Base-by-base conservation (phyloP, 1,140 invertebrate genomes). In the Pollicipes pollicipes region DNA sequence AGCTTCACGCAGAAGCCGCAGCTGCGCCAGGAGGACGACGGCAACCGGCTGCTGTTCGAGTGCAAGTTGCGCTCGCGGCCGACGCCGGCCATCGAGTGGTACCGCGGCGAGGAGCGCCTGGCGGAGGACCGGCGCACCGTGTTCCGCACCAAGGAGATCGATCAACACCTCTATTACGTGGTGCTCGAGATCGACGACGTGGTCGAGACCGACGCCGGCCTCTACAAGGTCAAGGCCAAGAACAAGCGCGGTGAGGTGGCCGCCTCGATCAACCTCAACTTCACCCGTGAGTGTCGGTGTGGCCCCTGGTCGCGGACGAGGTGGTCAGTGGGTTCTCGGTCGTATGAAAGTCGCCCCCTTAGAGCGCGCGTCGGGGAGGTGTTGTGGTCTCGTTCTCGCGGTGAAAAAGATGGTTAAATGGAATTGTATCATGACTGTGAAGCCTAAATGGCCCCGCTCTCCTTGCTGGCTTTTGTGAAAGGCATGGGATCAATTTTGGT, bases 181-280 rank as follows among this genome's bases (percentile, higher is more conserved):
- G 87, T 92, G 74, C 85, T 98, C 76, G 93, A 97, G 80, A 85
- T 98, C 76, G 90, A 95, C 79, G 92, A 96, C 80, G 95, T 97
- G 75, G 88, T 95, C 80, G 93, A 97, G 85, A 88, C 87, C 30
- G 95, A 98, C 81, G 93, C 93, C 73, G 95, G 95, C 77, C 88
- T 95, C 70, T 98, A 98, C 84, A 95, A 95, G 83, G 94, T 98
- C 77, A 93, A 93, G 81, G 95, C 95, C 75, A 95, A 93, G 82
- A 98, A 98, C 82, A 93, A 91, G 82, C 91, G 93, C 84, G 95
- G 95, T 78, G 95, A 98, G 85, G 94, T 97, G 78, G 90, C 94
- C 72, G 95, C 95, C 74, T 97, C 94, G 76, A 97, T 98, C 81
- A 98, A 97, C 81, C 87, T 98, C 78, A 98, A 98, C 85, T 97